Base-by-base conservation (phyloP, 2,113 vertebrate genomes). In the Melanotaenia duboulayi region DNA sequence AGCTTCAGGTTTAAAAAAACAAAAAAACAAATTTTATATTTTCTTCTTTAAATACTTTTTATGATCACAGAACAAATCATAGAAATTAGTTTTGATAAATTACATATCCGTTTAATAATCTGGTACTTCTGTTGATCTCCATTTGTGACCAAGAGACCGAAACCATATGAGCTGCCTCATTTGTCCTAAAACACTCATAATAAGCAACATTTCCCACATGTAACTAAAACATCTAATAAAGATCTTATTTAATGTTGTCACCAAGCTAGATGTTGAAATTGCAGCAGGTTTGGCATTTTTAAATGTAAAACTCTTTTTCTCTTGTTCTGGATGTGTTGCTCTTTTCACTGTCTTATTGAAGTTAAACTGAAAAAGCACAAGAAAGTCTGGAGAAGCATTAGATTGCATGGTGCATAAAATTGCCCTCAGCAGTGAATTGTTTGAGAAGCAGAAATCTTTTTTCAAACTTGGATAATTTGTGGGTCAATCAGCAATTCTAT, bases 401-500 rank as follows among this genome's bases (percentile, higher is more conserved):
- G 51, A 46, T 61, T 8, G 20, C 65, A 23, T 59, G 59, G 3
- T 64, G 2, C 25, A 62, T 61, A 59, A 66, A 62, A 60, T 60
- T 35, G 52, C 71, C 77, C 28, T 72, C 39, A 60, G 59, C 70
- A 49, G 39, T 60, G 28, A 40, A 12, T 65, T 37, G 59, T 71
- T 44, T 83, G 42, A 65, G 51, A 63, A 25, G 14, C 39, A 55
- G 65, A 50, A 71, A 61, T 68, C 64, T 75, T 37, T 40, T 4
- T 59, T 76, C 51, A 52, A 63, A 51, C 65, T 57, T 8, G 19
- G 48, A 24, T 65, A 57, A 82, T 80, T 81, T 75, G 39, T 70
- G 73, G 70, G 56, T 76, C 39, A 40, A 74, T 82, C 61, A 87
- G 49, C 64, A 71, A 65, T 52, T 24, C 52, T 65, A 48, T 73